A percentile compares a stretch with the other conserved stretches of the same genome.
Conservation (phyloP, 2,888 invertebrate species). For the Electrophaes corylata region DNA sequence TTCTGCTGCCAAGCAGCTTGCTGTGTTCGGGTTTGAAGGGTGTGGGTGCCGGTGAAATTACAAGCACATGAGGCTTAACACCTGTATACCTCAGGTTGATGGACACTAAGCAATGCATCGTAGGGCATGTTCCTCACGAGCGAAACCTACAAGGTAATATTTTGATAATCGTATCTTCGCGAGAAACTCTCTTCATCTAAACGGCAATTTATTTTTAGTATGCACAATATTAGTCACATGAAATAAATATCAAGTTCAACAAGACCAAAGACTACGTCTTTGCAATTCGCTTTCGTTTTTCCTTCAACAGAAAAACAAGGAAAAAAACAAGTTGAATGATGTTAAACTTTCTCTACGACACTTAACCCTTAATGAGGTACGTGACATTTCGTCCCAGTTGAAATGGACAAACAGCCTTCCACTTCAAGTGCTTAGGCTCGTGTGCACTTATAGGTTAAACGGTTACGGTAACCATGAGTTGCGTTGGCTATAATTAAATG, state of each 20-base stretch:
- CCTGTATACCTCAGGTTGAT: too few species aligned
- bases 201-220: too few species aligned
- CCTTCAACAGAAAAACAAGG: slow-evolving; percentile 16
- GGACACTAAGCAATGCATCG: too few species aligned
- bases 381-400: slow-evolving; percentile 53
- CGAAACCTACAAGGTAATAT: too few species aligned
- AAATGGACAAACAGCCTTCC: slow-evolving; percentile 46
- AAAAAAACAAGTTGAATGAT: slow-evolving; percentile 34
- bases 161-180: too few species aligned
- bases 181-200: too few species aligned
- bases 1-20: too few species aligned
- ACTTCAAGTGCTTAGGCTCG: slow-evolving; percentile 36
- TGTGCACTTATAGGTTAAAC: not conserved
- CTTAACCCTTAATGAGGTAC: slow-evolving; percentile 60
- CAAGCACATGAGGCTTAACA: too few species aligned
- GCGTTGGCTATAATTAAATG: not conserved
- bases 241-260: not conserved
- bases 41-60: too few species aligned
- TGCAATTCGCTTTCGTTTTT: slow-evolving; percentile 19
- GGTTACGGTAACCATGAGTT: not conserved
- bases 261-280: not conserved
- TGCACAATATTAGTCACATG: too few species aligned
- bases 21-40: too few species aligned
- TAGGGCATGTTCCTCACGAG: too few species aligned
- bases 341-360: slow-evolving; percentile 33